Conservation (phyloP, 1,140 invertebrate species). For the Lucilia sericata region DNA sequence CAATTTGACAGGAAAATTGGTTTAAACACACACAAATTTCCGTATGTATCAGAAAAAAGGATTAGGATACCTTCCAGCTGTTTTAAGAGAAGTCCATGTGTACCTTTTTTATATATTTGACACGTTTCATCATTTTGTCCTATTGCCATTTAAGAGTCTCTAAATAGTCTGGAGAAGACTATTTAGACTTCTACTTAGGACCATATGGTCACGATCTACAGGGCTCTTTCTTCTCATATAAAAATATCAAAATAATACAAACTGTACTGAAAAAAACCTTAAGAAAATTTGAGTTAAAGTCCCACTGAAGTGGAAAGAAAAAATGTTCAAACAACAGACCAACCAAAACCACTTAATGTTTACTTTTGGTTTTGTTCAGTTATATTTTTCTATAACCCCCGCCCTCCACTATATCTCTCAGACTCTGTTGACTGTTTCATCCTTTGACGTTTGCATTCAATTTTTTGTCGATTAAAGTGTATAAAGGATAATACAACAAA, state of each 20-base stretch:
- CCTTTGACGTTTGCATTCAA: background rate
- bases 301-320: background rate
- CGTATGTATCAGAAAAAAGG: too few relatives aligned
- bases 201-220: too few relatives aligned
- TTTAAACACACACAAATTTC: background rate
- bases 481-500: conserved; percentile 17
- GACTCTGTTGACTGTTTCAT: background rate
- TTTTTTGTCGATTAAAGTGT: background rate
- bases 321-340: background rate
- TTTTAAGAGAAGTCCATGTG: too few relatives aligned
- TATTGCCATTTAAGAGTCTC: too few relatives aligned
- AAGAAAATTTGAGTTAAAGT: background rate
- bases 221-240: too few relatives aligned
- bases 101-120: too few relatives aligned
- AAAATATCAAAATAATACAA: too few relatives aligned
- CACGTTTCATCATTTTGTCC: too few relatives aligned
- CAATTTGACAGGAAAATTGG: background rate
- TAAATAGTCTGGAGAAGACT: too few relatives aligned
- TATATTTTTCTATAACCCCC: background rate
- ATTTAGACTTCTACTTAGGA: too few relatives aligned
- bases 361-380: background rate
- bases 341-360: background rate
- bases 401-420: background rate
- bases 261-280: too few relatives aligned
- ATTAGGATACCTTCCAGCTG: background rate